Percentiles rank a stretch among this genome's conserved stretches.
Conservation (phyloP, 2,888 invertebrate genomes). For the Uropetala carovei region DNA sequence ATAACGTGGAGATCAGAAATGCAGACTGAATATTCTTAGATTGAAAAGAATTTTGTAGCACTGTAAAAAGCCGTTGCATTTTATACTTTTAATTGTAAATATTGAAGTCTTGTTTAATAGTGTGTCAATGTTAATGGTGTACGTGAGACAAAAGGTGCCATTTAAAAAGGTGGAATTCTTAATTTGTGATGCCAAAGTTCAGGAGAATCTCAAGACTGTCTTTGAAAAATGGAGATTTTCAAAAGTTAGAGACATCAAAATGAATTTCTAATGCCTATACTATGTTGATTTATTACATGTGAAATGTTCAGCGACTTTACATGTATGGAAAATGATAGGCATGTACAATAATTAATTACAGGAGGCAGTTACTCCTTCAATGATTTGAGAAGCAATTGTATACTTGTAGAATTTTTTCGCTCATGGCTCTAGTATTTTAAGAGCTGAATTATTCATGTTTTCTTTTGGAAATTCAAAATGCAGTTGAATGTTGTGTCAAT, state of each 20-base stretch:
- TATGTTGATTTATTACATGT: constrained; percentile 47
- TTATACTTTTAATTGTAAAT: constrained; percentile 58
- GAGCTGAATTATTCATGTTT: constrained; percentile 5
- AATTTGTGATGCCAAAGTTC: constrained; percentile 62
- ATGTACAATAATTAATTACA: constrained; percentile 25
- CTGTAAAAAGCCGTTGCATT: constrained; percentile 30
- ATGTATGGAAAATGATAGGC: constrained; percentile 8
- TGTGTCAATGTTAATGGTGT: constrained; percentile 57
- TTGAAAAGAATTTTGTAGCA: constrained; percentile 50
- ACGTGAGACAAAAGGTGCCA: constrained; percentile 44
- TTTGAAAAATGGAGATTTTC: constrained; percentile 57
- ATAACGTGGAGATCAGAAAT: constrained; percentile 16
- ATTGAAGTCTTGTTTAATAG: constrained; percentile 45
- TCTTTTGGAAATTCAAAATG: not conserved
- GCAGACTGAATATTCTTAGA: constrained; percentile 60
- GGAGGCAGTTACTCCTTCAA: constrained; percentile 33
- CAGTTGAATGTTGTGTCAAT: not conserved
- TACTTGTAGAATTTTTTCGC: not conserved
- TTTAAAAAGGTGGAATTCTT: constrained; percentile 43
- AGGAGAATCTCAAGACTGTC: constrained; percentile 64
- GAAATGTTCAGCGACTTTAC: constrained; percentile 49
- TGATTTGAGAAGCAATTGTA: not conserved
- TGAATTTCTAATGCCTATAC: constrained; percentile 55
- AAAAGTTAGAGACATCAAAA: constrained; percentile 33
- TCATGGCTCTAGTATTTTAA: constrained; percentile 33